Evolutionary conservation across 37 sponge, comb jelly and placozoan species (phyloP).

Genomic region (Lycopodina hypogea): DNA sequence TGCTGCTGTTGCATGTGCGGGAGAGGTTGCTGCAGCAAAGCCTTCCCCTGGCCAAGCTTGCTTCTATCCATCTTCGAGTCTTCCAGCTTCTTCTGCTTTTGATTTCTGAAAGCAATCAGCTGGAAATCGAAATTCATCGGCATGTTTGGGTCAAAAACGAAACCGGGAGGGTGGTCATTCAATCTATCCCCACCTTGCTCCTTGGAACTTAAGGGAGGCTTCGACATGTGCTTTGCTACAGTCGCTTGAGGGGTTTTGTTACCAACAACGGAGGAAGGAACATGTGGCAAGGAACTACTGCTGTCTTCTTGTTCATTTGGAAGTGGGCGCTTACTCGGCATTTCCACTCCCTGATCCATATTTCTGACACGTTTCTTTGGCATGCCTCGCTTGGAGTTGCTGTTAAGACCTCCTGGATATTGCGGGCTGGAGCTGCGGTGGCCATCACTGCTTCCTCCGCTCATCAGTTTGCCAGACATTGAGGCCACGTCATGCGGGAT

Average conservation of each 20-base stretch:
- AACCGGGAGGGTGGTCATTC: slow-evolving; percentile 35
- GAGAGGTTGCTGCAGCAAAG: background rate
- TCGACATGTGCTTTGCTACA: slow-evolving; percentile 3
- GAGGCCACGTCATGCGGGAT: background rate
- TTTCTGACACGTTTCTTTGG: background rate
- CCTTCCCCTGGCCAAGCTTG: background rate
- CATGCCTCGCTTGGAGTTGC: background rate
- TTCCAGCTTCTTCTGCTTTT: slow-evolving; percentile 27
- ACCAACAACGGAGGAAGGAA: background rate
- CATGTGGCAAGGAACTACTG: background rate
- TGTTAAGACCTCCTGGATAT: background rate
- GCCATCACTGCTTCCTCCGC: no score
- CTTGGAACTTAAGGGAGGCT: background rate
- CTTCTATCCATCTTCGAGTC: background rate
- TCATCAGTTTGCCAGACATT: no score
- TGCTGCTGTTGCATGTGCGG: slow-evolving; percentile 1
- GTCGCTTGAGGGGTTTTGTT: background rate
- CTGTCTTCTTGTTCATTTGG: slow-evolving; percentile 16
- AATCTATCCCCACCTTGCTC: slow-evolving; percentile 8
- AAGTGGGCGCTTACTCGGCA: slow-evolving; percentile 23
- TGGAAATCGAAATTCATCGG: slow-evolving; percentile 66
- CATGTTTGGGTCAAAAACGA: slow-evolving; percentile 71
- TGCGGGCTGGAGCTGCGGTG: background rate
- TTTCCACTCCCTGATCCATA: background rate
- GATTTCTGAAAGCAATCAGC: slow-evolving; percentile 56